Conservation (phyloP, 2,797 vertebrate genomes). For the Cossypha dichroa region DNA sequence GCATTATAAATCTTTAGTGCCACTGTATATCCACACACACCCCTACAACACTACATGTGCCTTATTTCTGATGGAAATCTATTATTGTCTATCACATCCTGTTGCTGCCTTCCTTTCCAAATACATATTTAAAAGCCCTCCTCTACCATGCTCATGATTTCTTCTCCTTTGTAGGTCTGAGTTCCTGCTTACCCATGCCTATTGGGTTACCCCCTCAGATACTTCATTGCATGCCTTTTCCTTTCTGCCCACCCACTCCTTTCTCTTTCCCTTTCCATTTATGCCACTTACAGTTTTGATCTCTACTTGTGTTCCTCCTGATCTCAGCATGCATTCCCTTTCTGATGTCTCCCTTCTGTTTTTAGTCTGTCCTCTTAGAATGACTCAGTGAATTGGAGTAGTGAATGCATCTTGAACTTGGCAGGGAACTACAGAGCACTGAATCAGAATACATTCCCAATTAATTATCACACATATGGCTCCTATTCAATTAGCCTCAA, state of each 20-base stretch:
- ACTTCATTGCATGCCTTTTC: not conserved
- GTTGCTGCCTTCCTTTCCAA: not conserved
- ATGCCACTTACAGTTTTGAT: not conserved
- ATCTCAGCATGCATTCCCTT: conserved; percentile 6
- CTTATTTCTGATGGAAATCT: not conserved
- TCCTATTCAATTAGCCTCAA: conserved; percentile 58
- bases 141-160: not conserved
- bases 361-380: conserved; percentile 30
- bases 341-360: conserved; percentile 35
- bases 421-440: conserved; percentile 34
- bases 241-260: not conserved
- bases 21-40: not conserved
- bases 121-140: not conserved
- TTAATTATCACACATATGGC: conserved; percentile 63
- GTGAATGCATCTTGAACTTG: conserved; percentile 24
- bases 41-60: not conserved
- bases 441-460: conserved; percentile 42
- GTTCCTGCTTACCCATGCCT: not conserved
- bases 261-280: conserved; percentile 18
- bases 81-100: not conserved
- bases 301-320: conserved; percentile 8
- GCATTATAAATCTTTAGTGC: not conserved
- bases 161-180: not conserved
- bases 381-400: conserved; percentile 44
- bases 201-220: not conserved